Evolutionary conservation across 2,888 invertebrate genomes (phyloP).

Genomic region (Keiferia lycopersicella): DNA sequence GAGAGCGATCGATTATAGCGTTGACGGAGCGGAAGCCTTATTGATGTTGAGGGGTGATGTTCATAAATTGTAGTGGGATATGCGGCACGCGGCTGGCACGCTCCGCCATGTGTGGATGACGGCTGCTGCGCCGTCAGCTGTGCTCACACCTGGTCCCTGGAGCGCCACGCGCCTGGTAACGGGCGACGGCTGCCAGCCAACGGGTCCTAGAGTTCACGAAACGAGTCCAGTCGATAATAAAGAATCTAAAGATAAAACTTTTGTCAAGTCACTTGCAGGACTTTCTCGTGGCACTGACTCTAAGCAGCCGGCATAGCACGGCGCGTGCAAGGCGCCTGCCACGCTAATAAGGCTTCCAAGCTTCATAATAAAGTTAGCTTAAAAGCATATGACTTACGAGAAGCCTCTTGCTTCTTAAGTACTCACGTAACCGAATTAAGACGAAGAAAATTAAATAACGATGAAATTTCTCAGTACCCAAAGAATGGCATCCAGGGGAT

Average conservation of each 20-base stretch:
- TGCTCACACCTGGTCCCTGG: conserved; percentile 70
- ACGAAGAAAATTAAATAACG: background rate
- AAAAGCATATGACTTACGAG: conserved; percentile 33
- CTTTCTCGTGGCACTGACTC: background rate
- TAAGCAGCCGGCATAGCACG: background rate
- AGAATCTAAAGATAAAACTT: too few species aligned
- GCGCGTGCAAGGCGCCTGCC: conserved; percentile 36
- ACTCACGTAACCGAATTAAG: background rate
- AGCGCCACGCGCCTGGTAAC: conserved; percentile 32
- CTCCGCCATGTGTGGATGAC: conserved; percentile 49
- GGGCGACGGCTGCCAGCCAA: conserved; percentile 16
- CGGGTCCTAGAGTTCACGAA: background rate
- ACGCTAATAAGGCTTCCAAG: conserved; percentile 60
- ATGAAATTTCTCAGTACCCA: background rate
- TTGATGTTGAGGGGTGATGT: background rate
- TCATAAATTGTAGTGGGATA: background rate
- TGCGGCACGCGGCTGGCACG: conserved; percentile 67
- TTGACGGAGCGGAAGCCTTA: conserved; percentile 15
- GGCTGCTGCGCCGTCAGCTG: conserved; percentile 56
- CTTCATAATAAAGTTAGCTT: conserved; percentile 55
- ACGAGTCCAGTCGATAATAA: too few species aligned
- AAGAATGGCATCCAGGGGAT: background rate
- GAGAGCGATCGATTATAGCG: background rate
- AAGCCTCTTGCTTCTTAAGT: conserved; percentile 24
- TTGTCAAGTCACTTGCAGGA: too few species aligned